phyloP scores from a whole-genome alignment of 2,888 invertebrate species.

The Aleiodes testaceus region DNA sequence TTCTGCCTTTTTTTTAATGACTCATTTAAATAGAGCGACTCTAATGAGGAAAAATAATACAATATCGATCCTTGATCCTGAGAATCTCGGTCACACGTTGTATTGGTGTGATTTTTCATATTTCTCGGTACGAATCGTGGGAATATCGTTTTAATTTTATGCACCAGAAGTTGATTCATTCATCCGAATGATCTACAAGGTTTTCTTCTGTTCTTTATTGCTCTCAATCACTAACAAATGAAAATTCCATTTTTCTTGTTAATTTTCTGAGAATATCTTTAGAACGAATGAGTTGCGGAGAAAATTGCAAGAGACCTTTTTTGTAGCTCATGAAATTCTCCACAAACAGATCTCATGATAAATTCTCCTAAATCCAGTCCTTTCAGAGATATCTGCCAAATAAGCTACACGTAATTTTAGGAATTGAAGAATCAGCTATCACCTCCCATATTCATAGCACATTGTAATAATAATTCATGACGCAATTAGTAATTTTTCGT shows the following conservation, averaged over 20 bases:
- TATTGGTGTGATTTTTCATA: background rate
- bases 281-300: no score
- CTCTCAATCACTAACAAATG: no score
- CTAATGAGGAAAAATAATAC: conserved; percentile 6
- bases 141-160: conserved; percentile 5
- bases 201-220: background rate
- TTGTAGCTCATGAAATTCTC: no score
- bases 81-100: conserved; percentile 32
- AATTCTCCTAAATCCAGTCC: no score
- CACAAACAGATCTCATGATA: no score
- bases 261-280: no score
- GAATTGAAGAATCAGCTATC: background rate
- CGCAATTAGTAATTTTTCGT: background rate
- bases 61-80: conserved; percentile 41
- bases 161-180: conserved; percentile 22
- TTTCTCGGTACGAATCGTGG: conserved; percentile 1
- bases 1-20: conserved; percentile 48
- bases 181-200: conserved; percentile 36
- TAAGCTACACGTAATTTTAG: no score
- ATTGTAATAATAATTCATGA: conserved; percentile 1
- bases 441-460: background rate
- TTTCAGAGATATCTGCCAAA: no score
- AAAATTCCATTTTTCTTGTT: no score
- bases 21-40: conserved; percentile 48
- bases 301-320: no score